Conservation (phyloP, 53 echinoderm and acorn worm genomes). For the Crossaster papposus region DNA sequence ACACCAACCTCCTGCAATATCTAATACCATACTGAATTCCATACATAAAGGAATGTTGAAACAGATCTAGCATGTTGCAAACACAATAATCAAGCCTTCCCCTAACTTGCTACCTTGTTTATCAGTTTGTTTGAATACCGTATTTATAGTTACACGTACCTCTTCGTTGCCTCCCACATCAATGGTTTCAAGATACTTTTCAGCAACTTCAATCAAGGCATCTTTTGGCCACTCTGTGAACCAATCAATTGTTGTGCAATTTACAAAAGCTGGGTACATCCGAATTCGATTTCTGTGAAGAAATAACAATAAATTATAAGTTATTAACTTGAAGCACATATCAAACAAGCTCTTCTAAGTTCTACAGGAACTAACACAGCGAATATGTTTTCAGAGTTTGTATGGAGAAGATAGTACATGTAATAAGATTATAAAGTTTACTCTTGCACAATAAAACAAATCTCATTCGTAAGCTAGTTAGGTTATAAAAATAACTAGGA, state of each 20-base stretch:
- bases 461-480: too few species aligned
- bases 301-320: neutral
- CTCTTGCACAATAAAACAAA: too few species aligned
- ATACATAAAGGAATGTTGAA: neutral
- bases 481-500: too few species aligned
- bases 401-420: too few species aligned
- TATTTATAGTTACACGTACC: slow-evolving; percentile 42
- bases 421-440: too few species aligned
- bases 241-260: slow-evolving; percentile 99
- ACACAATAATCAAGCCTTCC: neutral
- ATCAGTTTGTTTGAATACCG: neutral
- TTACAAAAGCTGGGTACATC: slow-evolving; percentile 99
- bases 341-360: too few species aligned
- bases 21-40: too few species aligned
- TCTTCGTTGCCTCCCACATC: slow-evolving; percentile 89
- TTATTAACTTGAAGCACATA: neutral
- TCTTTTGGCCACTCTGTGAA: slow-evolving; percentile 95
- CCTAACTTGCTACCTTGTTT: neutral
- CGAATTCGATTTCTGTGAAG: slow-evolving; percentile 85
- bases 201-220: slow-evolving; percentile 85
- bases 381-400: too few species aligned
- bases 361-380: too few species aligned
- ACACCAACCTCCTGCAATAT: too few species aligned
- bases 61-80: neutral
- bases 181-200: slow-evolving; percentile 90